These are phyloP conservation scores for Coelopa frigida DNA, from an alignment of 1,140 invertebrate species.

Conservation along the genomic window DNA sequence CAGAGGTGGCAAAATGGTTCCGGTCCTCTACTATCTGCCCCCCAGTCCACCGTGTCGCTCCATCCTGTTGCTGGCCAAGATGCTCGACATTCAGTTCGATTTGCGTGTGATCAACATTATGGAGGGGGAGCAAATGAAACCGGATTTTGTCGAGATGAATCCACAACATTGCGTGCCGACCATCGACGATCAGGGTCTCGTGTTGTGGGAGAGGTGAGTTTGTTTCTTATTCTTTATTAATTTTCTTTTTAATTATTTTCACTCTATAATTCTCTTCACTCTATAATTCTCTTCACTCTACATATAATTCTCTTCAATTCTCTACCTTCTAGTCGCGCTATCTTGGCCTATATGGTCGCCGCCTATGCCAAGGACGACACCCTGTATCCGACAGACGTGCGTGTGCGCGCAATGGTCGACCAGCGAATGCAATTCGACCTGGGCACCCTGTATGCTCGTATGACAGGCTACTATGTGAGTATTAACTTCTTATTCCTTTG, in stretches of 20 bases:
- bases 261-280: too few relatives aligned
- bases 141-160: slow-evolving; percentile 53
- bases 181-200: slow-evolving; percentile 59
- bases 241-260: too few relatives aligned
- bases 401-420: slow-evolving; percentile 60
- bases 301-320: too few relatives aligned
- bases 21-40: slow-evolving; percentile 54
- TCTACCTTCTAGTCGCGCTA: slow-evolving; percentile 54
- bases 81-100: slow-evolving; percentile 50
- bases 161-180: slow-evolving; percentile 61
- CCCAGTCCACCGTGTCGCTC: slow-evolving; percentile 50
- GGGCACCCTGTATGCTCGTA: slow-evolving; percentile 55
- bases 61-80: slow-evolving; percentile 49
- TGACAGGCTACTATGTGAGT: slow-evolving; percentile 49
- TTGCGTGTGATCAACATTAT: slow-evolving; percentile 48
- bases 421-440: slow-evolving; percentile 65
- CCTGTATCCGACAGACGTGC: slow-evolving; percentile 62
- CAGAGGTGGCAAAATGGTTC: slow-evolving; percentile 47
- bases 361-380: slow-evolving; percentile 59
- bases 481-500: not conserved
- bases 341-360: slow-evolving; percentile 61
- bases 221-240: too few relatives aligned
- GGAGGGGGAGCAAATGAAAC: slow-evolving; percentile 49
- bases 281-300: too few relatives aligned
- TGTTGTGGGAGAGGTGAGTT: slow-evolving; percentile 53